Percentiles rank a stretch among this genome's conserved stretches.
Conservation (phyloP, 2,888 invertebrate species). For the Diaphora mendica region DNA sequence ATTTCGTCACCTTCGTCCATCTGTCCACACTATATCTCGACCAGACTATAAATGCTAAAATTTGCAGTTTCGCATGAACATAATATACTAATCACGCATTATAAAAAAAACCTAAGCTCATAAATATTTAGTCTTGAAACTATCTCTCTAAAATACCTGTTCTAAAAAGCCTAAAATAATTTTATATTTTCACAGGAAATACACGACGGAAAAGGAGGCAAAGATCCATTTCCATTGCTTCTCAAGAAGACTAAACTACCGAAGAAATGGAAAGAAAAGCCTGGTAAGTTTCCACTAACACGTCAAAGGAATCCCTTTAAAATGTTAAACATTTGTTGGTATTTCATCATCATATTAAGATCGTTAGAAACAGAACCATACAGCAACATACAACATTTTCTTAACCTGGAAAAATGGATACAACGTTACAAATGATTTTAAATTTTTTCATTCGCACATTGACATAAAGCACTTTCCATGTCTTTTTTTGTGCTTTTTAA, state of each 20-base stretch:
- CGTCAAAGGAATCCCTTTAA: background rate
- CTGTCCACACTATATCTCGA: too few species aligned
- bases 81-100: too few species aligned
- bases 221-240: conserved; percentile 91
- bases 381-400: too few species aligned
- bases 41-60: too few species aligned
- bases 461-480: background rate
- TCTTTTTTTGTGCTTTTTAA: background rate
- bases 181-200: conserved; percentile 83
- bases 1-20: too few species aligned
- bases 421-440: too few species aligned
- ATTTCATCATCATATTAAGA: background rate
- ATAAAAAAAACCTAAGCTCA: too few species aligned
- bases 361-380: background rate
- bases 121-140: too few species aligned
- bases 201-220: conserved; percentile 90
- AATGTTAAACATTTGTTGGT: background rate
- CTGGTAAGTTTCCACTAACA: conserved; percentile 65
- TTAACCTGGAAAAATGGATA: too few species aligned
- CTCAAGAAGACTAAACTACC: conserved; percentile 92
- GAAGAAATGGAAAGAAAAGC: conserved; percentile 89
- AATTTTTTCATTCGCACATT: too few species aligned
- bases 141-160: too few species aligned
- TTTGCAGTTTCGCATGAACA: too few species aligned
- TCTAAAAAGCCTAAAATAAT: background rate